A percentile compares a stretch with the other conserved stretches of the same genome.
Conservation (phyloP, 1,140 invertebrate genomes). For the Drosophila grimshawi region DNA sequence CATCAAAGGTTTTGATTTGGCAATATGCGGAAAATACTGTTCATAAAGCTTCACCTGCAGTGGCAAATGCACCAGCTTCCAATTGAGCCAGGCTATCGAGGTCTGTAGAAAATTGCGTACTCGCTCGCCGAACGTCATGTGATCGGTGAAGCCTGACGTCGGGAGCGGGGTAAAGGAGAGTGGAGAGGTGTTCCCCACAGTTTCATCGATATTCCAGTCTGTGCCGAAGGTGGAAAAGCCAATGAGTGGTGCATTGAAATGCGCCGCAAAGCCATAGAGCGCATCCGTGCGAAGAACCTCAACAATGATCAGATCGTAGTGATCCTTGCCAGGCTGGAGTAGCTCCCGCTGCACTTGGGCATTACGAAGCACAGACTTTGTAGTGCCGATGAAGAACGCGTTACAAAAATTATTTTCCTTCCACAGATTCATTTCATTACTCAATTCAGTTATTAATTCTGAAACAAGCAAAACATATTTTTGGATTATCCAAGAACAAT, state of each 20-base stretch:
- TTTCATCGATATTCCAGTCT: constrained; percentile 65
- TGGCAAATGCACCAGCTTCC: constrained; percentile 45
- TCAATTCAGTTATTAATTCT: constrained; percentile 42
- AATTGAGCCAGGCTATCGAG: constrained; percentile 53
- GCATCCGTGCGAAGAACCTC: constrained; percentile 65
- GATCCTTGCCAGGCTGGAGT: constrained; percentile 43
- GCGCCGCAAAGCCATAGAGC: constrained; percentile 64
- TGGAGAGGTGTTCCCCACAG: constrained; percentile 82
- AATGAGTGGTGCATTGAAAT: constrained; percentile 79
- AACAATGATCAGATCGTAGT: constrained; percentile 68
- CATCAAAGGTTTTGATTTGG: constrained; percentile 58
- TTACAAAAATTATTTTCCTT: constrained; percentile 60
- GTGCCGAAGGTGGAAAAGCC: constrained; percentile 77
- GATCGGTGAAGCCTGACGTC: constrained; percentile 62
- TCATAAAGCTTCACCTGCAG: constrained; percentile 71
- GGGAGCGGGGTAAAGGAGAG: constrained; percentile 78
- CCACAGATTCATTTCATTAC: constrained; percentile 26
- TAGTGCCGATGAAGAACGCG: constrained; percentile 47
- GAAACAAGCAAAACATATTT: neutral
- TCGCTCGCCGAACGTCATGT: constrained; percentile 85
- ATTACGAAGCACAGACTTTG: constrained; percentile 48
- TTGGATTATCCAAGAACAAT: too few species aligned
- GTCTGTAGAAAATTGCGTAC: constrained; percentile 75
- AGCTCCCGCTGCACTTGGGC: constrained; percentile 53
- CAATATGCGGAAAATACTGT: constrained; percentile 83